Evolutionary conservation across 2,113 vertebrate genomes (phyloP).

Genomic region (Oenanthe melanoleuca): DNA sequence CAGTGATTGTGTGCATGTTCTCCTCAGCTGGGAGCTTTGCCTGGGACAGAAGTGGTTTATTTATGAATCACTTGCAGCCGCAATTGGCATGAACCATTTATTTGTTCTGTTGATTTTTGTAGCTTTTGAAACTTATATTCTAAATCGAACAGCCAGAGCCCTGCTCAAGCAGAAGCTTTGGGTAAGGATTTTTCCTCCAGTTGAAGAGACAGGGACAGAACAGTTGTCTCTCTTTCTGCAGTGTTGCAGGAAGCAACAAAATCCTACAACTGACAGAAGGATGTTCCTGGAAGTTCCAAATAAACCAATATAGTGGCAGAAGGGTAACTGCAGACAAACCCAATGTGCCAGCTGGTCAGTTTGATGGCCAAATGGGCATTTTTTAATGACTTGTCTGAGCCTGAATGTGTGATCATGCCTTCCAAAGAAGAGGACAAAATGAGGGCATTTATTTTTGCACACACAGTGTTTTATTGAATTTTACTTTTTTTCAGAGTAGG

Average conservation of each 20-base stretch:
- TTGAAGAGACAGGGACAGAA: not conserved
- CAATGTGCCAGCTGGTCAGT: not conserved
- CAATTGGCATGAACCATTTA: not conserved
- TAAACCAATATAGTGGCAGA: not conserved
- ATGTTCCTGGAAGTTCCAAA: not conserved
- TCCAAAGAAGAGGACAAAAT: not conserved
- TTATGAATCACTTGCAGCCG: not conserved
- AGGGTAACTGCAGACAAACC: not conserved
- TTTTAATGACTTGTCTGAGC: not conserved
- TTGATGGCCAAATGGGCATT: not conserved
- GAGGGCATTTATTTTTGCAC: not conserved
- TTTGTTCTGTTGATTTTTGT: not conserved
- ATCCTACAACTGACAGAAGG: not conserved
- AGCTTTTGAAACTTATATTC: not conserved
- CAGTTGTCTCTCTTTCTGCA: not conserved
- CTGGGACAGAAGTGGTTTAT: not conserved
- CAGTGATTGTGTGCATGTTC: rapidly evolving
- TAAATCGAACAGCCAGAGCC: not conserved
- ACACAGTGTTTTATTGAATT: not conserved
- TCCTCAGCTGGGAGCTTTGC: not conserved
- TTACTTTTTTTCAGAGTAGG: not conserved
- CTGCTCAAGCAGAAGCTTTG: not conserved
- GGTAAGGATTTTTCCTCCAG: not conserved
- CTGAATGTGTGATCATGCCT: not conserved
- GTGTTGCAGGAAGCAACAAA: not conserved